Base-by-base conservation (phyloP, 2,888 invertebrate genomes). In the Dasypolia templi region DNA sequence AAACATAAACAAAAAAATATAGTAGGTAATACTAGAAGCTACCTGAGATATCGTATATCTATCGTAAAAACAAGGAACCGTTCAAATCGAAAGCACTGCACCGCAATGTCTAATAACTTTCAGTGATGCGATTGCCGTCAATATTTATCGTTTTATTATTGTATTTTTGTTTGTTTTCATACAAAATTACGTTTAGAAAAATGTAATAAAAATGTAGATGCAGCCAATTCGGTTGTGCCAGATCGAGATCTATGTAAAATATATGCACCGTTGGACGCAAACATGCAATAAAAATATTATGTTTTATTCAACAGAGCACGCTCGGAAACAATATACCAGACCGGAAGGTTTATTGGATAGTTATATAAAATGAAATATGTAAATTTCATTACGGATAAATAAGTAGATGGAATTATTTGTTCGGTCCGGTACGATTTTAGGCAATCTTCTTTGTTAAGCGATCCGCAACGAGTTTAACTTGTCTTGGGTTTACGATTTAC, bases 261-360 rank as follows among this genome's bases (percentile, higher is more conserved):
- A 94, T 94, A 95, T 95, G 94, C 95, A 94, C 92, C 93, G 87
- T 81, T 86, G 85, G 90, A 90, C 90, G 90, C 91, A 92, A 92
- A 94, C 93, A 93, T 93, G 92, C 92, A 91, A 94, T 93, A 94
- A 93, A 90, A 93, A 92, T 91, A 89, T 88, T 84, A 95, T 95
- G 94, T 94, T 91, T 95, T 95, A 95, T 95, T 95, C 95, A 95
- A 87, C 81, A 89, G 91, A 83, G 87, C 86, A 87, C 87, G 88
- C 88, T 90, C 89, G 91, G 91, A 93, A 94, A 94, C 94, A 95
- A 94, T 95, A 94, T 91, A 92, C 87, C 89, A 88, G 87, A 87
- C 80, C 87, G 80, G 84, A 84, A 81, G 88, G 88, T 91, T 89
- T 92, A 92, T 92, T 93, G 92, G 90, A 91, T 88, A 86, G 87